These are phyloP conservation scores for Lycaena phlaeas DNA, from an alignment of 2,888 invertebrate genomes.

Conservation along the genomic window DNA sequence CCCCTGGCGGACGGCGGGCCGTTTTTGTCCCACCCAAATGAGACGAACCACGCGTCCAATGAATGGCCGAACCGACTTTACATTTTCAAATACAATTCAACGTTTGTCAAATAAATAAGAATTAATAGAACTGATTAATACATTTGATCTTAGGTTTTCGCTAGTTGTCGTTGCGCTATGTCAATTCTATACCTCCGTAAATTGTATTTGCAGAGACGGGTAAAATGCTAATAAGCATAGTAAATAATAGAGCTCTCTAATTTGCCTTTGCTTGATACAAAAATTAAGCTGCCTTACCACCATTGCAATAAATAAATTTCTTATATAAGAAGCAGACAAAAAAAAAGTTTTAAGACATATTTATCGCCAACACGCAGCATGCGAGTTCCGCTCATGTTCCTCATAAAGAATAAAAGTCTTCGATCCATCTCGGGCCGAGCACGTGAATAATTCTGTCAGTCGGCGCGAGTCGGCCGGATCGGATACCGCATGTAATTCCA, in stretches of 20 bases:
- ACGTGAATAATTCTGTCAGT: conserved; percentile 55
- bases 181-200: too few relatives aligned
- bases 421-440: conserved; percentile 32
- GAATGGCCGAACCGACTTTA: conserved; percentile 30
- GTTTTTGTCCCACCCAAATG: conserved; percentile 54
- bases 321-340: too few relatives aligned
- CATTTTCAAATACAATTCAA: conserved; percentile 10
- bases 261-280: too few relatives aligned
- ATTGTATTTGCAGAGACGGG: too few relatives aligned
- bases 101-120: neutral
- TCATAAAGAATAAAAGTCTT: conserved; percentile 16
- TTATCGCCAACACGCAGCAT: neutral
- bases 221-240: too few relatives aligned
- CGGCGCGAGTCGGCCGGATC: conserved; percentile 42
- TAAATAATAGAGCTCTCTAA: too few relatives aligned
- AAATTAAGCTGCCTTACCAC: too few relatives aligned
- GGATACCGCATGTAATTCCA: conserved; percentile 51
- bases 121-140: too few relatives aligned
- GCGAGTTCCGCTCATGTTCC: conserved; percentile 4
- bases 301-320: too few relatives aligned
- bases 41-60: conserved; percentile 55
- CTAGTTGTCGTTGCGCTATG: too few relatives aligned
- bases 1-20: conserved; percentile 55
- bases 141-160: too few relatives aligned
- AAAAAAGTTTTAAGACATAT: too few relatives aligned